A percentile compares a stretch with the other conserved stretches of the same genome.
Evolutionary conservation across 2,888 invertebrate species (phyloP).

Genomic region (Drosophila pseudotakahashii): DNA sequence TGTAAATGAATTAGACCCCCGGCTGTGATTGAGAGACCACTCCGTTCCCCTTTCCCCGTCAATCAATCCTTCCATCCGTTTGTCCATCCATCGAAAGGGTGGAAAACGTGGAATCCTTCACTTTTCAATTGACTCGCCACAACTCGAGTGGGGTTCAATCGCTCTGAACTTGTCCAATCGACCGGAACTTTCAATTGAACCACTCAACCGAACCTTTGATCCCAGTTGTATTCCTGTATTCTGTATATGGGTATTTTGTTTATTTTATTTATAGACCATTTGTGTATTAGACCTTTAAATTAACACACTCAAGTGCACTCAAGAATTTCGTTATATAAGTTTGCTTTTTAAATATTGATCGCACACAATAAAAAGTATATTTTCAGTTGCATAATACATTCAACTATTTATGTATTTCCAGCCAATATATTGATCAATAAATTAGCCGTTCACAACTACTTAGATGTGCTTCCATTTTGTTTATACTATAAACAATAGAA

Average conservation of each 20-base stretch:
- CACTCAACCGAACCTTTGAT: conserved; percentile 43
- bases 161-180: conserved; percentile 44
- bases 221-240: conserved; percentile 18
- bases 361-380: too few relatives aligned
- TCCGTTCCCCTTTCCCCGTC: not conserved
- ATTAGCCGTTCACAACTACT: not conserved
- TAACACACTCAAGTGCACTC: conserved; percentile 24
- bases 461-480: not conserved
- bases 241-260: conserved; percentile 29
- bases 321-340: conserved; percentile 7
- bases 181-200: conserved; percentile 41
- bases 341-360: not conserved
- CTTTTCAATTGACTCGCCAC: conserved; percentile 40
- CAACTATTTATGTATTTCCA: too few relatives aligned
- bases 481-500: not conserved
- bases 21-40: conserved; percentile 32
- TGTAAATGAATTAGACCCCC: conserved; percentile 47
- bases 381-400: too few relatives aligned
- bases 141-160: conserved; percentile 38
- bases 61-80: not conserved
- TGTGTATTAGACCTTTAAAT: conserved; percentile 24
- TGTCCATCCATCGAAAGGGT: conserved; percentile 7
- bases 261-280: conserved; percentile 27
- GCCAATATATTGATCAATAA: not conserved
- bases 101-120: conserved; percentile 29